Evolutionary conservation across 2,113 vertebrate genomes (phyloP).

Genomic region (Scartelaos histophorus): DNA sequence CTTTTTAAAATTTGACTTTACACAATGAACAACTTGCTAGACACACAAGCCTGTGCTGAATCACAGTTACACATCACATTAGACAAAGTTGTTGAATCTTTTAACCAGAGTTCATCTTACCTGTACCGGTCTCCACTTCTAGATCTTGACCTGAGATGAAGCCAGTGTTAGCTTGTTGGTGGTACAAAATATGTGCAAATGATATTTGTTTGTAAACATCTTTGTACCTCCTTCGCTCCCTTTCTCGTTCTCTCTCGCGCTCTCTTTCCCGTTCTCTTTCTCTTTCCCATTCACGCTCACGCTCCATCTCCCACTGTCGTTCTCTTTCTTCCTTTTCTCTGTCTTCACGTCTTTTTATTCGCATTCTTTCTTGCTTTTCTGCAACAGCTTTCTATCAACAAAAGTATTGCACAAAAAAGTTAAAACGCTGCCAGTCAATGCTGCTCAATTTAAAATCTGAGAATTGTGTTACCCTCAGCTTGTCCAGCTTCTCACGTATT

Average conservation of each 20-base stretch:
- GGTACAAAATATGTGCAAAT: background rate
- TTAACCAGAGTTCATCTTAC: constrained; percentile 38
- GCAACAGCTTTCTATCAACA: constrained; percentile 86
- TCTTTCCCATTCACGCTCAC: constrained; percentile 61
- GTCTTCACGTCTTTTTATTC: constrained; percentile 90
- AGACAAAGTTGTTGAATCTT: background rate
- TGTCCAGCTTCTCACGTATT: constrained; percentile 97
- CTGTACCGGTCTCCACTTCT: constrained; percentile 78
- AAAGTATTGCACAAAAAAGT: background rate
- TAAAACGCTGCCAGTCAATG: no score
- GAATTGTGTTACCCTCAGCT: constrained; percentile 83
- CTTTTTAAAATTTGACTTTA: no score
- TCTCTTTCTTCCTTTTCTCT: constrained; percentile 84
- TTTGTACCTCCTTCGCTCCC: constrained; percentile 72
- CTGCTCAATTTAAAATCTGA: background rate
- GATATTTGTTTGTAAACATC: background rate
- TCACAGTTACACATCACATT: no score
- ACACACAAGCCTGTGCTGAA: no score
- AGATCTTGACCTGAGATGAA: constrained; percentile 72
- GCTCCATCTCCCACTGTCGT: constrained; percentile 73
- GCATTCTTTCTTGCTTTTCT: constrained; percentile 94
- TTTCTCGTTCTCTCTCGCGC: constrained; percentile 54
- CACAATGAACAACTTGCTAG: no score
- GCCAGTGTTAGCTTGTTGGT: background rate
- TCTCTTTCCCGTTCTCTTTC: constrained; percentile 55